Evolutionary conservation across 2,113 vertebrate genomes (phyloP), one percentile per base, ranked within the genome.

Genomic region (Euleptes europaea): DNA sequence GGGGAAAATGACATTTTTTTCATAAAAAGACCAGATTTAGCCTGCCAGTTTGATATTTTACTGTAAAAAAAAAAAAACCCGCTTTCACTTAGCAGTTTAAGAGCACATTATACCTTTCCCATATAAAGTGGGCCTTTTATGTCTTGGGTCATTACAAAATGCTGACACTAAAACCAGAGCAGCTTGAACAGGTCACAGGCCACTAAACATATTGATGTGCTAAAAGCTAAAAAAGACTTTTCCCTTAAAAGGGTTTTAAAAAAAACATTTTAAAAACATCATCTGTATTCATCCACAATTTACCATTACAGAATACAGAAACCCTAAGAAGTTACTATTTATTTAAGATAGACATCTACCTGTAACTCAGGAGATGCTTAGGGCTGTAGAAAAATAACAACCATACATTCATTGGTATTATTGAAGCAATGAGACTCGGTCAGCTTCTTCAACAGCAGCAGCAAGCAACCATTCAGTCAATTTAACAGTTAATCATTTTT

Each of bases 141-240:
- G 9, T 12, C 81, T 86, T 83, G 57, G 63, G 12, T 81, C 9
- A 1, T 26, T 90, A 90, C 60, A 28, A 84, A 90, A 60, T 35
- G 23, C 54, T 84, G 79, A 28, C 47, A 66, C 76, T 90, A 81
- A 54, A 83, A 63, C 4, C 44, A 67, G 4, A 7, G 14, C 3
- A n/a, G 11, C 13, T 83, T 71, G 0, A 31, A 63, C 21, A 40
- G 80, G 71, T 49, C 12, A 63, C 21, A 40, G 80, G 71, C 44
- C 12, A 1, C 7, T 81, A 51, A 35, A 84, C 0, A 1, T 79
- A 72, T 47, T 63, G 40, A 63, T 79, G 51, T 85, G 54, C 31
- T 71, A 63, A 79, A 72, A 35, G 23, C 21, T 33, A 15, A 5
- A 35, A 63, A 47, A 33, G 17, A 63, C 7, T 31, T 31, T 60